Base-by-base conservation (phyloP, 2,113 vertebrate species). In the Callorhinus ursinus region DNA sequence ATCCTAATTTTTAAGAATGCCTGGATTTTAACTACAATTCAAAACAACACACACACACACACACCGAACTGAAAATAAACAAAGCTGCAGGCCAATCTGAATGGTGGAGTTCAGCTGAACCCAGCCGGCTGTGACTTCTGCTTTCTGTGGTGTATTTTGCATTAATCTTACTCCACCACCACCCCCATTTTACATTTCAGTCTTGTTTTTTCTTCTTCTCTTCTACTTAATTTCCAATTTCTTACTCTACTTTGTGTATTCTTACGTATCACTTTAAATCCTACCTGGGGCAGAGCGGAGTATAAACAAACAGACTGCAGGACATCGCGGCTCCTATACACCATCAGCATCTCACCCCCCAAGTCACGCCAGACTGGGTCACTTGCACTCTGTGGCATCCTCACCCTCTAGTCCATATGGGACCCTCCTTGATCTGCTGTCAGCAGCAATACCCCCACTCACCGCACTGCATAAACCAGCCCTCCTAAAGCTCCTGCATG, bases 391-490 rank as follows among this genome's bases (percentile, higher is more conserved):
- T 49, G 10, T 21, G 28, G 21, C 31, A 14, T 46, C 26, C 18
- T 28, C 24, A 26, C 22, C 53, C 65, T 67, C 49, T 42, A 18
- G 12, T 7, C 71, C 51, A 42, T 42, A 57, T 2, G 1, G 15
- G 19, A 10, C 4, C 36, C 49, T 49, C 14, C 33, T 55, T 71
- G 46, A n/a, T 65, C n/a, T 76, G 13, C 92, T 15, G 0, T 55
- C 55, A 31, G 39, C 28, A 74, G 59, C 49, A 69, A 49, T 2
- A 22, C 39, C 26, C 51, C 49, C 2, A 19, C 55, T 92, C 39
- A 19, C 55, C 12, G 0, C 1, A 7, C 1, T 31, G 8, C n/a
- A 0, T 31, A 31, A 57, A 10, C 0, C 2, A n/a, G 51, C n/a
- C 57, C 69, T 63, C 33, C 59, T 19, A 2, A 8, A 11, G 16